Conservation (phyloP, 2,888 invertebrate species). For the Limenitis arthemis region DNA sequence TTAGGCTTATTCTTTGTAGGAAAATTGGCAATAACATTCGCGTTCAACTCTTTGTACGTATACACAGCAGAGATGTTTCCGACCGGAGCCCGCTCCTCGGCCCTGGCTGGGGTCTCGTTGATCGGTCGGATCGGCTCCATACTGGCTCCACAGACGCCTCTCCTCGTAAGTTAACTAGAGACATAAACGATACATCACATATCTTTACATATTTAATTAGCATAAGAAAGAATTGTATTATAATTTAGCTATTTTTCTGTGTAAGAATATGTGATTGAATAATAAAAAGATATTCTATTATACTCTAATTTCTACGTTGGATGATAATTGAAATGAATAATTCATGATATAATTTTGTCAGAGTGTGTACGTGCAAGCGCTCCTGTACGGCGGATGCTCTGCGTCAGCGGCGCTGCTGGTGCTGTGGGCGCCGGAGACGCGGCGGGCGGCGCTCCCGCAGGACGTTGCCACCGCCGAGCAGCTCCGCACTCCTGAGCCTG, state of each 20-base stretch:
- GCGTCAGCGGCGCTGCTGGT: slow-evolving; percentile 63
- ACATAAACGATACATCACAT: no score
- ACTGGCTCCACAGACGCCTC: slow-evolving; percentile 78
- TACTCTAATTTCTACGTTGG: no score
- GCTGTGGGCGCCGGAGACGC: slow-evolving; percentile 73
- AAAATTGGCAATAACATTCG: slow-evolving; percentile 76
- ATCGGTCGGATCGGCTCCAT: slow-evolving; percentile 79
- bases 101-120: slow-evolving; percentile 78
- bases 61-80: slow-evolving; percentile 82
- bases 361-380: slow-evolving; percentile 45
- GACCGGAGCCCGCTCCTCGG: slow-evolving; percentile 75
- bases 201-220: no score
- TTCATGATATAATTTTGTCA: slow-evolving; percentile 22
- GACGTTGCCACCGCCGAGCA: slow-evolving; percentile 61
- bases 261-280: no score
- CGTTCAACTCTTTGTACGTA: slow-evolving; percentile 77
- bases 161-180: slow-evolving; percentile 74
- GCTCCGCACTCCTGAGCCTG: slow-evolving; percentile 25
- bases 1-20: slow-evolving; percentile 72
- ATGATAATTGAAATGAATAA: no score
- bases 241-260: no score
- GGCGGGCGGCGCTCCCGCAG: slow-evolving; percentile 67
- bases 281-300: no score
- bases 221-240: no score
- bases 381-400: slow-evolving; percentile 61